Evolutionary conservation across 2,888 invertebrate species (phyloP), one percentile per base, ranked within the genome.

Genomic region (Drosophila melanocephala): DNA sequence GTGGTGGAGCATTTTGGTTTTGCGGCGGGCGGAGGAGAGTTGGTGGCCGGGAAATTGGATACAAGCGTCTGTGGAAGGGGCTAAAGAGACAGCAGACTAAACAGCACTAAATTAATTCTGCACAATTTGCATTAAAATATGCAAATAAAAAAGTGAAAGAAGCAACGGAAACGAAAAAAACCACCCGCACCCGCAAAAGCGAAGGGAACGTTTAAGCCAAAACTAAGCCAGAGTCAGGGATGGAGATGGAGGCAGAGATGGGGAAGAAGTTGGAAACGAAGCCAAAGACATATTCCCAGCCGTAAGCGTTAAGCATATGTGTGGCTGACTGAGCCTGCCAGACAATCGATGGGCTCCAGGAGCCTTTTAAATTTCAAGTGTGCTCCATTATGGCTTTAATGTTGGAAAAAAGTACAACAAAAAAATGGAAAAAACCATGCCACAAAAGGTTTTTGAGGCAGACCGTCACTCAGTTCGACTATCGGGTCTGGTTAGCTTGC

Each of bases 41-140:
- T 47, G 32, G 22, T 35, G 37, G 51, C 62, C 39, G 16, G 53
- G 63, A 60, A 33, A 47, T 47, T 47, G 47, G 47, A 47, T 47
- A 47, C 47, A 26, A 47, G 47, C 47, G 9, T 12, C 12, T 12
- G 5, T 1, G 44, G 44, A 5, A 14, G 14, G 22, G 47, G 42
- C 52, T 32, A 44, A 51, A 63, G 62, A 70, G 75, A 71, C 75
- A 80, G 82, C 74, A 77, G 89, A 84, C 87, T 87, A 90, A 87
- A 87, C 87, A 91, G 83, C 87, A 91, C 79, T 87, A 91, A 90
- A 90, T 90, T 89, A 90, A 87, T 91, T 90, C 90, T 83, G 91
- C 89, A 89, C 89, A 90, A 90, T 90, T 89, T 89, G 89, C 91
- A 89, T 84, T 88, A 84, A 91, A 91, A 89, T 90, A 89, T 89